These are phyloP conservation scores for Kryphioiulus occultus DNA, from an alignment of 2,888 invertebrate species.

Conservation along the genomic window DNA sequence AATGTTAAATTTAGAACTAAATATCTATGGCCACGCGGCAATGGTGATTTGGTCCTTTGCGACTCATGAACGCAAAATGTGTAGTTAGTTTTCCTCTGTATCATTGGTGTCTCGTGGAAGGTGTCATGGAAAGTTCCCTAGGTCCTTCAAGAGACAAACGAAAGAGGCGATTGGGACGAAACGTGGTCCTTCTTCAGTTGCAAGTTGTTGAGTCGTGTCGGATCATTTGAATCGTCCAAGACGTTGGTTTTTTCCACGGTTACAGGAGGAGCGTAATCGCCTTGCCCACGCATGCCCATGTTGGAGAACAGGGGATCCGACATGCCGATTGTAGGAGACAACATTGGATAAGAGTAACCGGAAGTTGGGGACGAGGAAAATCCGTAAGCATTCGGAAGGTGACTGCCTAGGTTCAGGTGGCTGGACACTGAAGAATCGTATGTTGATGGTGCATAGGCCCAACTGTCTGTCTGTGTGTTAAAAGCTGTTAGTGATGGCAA, in stretches of 20 bases:
- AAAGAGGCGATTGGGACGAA: constrained; percentile 51
- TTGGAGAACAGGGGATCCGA: constrained; percentile 52
- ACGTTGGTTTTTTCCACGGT: neutral
- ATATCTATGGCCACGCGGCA: neutral
- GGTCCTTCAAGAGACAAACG: constrained; percentile 50
- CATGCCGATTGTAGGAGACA: constrained; percentile 52
- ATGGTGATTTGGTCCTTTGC: neutral
- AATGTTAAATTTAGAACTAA: neutral
- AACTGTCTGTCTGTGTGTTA: constrained; percentile 51
- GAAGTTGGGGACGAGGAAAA: constrained; percentile 49
- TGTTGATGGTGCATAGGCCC: constrained; percentile 52
- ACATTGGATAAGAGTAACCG: constrained; percentile 51
- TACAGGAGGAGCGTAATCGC: constrained; percentile 9
- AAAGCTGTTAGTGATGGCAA: constrained; percentile 52
- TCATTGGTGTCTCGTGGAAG: neutral
- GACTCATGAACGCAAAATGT: neutral
- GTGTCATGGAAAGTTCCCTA: neutral
- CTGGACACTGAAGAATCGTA: constrained; percentile 49
- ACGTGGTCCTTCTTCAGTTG: constrained; percentile 48
- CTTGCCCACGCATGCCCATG: constrained; percentile 48
- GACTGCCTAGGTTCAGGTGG: constrained; percentile 48
- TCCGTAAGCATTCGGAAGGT: constrained; percentile 45
- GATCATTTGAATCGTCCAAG: constrained; percentile 37
- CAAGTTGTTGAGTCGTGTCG: constrained; percentile 44
- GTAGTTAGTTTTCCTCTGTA: neutral